Evolutionary conservation across 2,888 invertebrate genomes (phyloP).

Genomic region (Clanis bilineata): DNA sequence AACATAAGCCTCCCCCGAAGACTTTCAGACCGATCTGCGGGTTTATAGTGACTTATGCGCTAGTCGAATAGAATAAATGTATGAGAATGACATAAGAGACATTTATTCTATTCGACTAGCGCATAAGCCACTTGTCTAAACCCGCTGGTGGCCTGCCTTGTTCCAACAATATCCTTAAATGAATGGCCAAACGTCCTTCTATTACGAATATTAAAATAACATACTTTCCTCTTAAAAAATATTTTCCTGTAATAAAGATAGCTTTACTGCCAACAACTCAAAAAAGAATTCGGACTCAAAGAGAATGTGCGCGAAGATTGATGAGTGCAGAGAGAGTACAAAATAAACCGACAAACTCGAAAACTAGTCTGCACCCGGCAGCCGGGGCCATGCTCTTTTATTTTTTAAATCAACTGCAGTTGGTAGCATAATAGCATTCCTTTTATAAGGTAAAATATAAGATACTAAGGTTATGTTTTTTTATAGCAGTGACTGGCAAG

Average conservation of each 20-base stretch:
- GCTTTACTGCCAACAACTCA: neutral
- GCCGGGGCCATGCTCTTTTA: neutral
- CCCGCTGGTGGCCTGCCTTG: neutral
- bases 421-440: neutral
- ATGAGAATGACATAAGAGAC: too few relatives aligned
- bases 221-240: neutral
- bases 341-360: neutral
- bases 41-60: too few relatives aligned
- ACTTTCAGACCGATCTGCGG: too few relatives aligned
- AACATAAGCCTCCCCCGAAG: too few relatives aligned
- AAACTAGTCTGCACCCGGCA: neutral
- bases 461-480: neutral
- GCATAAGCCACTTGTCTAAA: neutral
- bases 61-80: too few relatives aligned
- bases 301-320: slow-evolving; percentile 6
- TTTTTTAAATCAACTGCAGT: neutral
- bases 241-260: neutral
- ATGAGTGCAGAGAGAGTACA: neutral
- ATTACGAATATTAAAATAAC: neutral
- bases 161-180: neutral
- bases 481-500: too few relatives aligned
- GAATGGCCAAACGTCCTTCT: neutral
- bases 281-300: neutral
- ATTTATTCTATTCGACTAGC: too few relatives aligned
- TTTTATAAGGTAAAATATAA: neutral